These are phyloP conservation scores for Sphaerophoria taeniata DNA, from an alignment of 2,888 invertebrate genomes.

Conservation along the genomic window DNA sequence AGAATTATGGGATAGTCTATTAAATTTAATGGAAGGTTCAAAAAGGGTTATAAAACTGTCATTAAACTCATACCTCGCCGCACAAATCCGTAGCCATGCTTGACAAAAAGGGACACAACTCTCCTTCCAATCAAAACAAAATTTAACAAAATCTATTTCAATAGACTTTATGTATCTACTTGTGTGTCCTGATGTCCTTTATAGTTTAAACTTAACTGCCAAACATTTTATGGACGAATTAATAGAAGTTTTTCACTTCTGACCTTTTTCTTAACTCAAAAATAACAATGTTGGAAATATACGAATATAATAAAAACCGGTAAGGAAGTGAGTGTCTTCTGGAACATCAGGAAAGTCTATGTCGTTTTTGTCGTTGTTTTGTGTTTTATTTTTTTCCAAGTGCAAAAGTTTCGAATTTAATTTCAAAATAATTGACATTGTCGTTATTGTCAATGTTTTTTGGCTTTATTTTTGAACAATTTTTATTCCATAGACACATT, in stretches of 20 bases:
- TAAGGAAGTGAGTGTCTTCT: not conserved
- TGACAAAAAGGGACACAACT: not conserved
- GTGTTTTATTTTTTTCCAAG: not conserved
- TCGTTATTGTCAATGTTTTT: constrained; percentile 13
- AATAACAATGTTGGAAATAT: constrained; percentile 1
- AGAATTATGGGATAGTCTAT: not conserved
- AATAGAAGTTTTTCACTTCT: constrained; percentile 25
- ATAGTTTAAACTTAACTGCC: constrained; percentile 6
- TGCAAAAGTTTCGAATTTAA: constrained; percentile 17
- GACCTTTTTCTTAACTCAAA: constrained; percentile 15
- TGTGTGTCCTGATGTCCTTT: not conserved
- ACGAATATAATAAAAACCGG: not conserved
- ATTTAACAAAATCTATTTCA: constrained; percentile 21
- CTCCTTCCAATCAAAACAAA: not conserved
- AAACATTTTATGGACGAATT: constrained; percentile 22
- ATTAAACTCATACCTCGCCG: not conserved
- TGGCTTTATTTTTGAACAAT: not conserved
- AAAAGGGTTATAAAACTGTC: constrained; percentile 14
- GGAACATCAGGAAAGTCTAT: constrained; percentile 11
- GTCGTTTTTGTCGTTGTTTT: not conserved
- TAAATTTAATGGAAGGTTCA: constrained; percentile 10
- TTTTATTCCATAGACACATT: too few relatives aligned
- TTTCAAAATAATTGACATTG: constrained; percentile 37
- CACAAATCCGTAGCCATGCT: not conserved
- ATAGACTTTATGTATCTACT: constrained; percentile 16